A percentile compares a stretch with the other conserved stretches of the same genome.
Conservation (phyloP, 1,140 invertebrate species). For the Riptortus pedestris region DNA sequence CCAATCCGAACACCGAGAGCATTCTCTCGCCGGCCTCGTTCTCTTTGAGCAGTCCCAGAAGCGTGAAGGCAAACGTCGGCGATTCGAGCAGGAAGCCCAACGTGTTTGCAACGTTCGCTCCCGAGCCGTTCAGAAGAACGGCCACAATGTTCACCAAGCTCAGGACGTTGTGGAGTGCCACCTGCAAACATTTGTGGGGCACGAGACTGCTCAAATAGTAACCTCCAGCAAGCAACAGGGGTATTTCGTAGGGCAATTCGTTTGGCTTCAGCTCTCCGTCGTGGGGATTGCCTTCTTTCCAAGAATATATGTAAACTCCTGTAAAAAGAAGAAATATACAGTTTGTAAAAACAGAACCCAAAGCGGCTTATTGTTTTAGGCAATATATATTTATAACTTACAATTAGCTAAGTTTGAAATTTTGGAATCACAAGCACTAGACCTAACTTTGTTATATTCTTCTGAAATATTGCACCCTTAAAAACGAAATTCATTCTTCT, state of each 20-base stretch:
- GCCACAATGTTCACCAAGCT: not conserved
- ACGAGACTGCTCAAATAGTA: not conserved
- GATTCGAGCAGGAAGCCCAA: not conserved
- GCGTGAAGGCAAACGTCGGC: not conserved
- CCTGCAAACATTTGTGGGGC: not conserved
- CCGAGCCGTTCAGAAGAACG: not conserved
- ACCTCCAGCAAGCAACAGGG: not conserved
- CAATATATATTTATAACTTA: too few species aligned
- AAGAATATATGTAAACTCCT: not conserved
- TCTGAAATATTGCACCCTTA: too few species aligned
- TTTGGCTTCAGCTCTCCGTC: not conserved
- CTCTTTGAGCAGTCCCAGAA: not conserved
- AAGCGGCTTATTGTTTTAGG: too few species aligned
- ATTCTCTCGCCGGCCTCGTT: too few species aligned
- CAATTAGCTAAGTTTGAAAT: too few species aligned
- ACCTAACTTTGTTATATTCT: too few species aligned
- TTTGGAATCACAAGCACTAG: too few species aligned
- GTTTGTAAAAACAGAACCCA: too few species aligned
- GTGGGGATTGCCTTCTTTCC: not conserved
- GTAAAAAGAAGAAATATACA: too few species aligned
- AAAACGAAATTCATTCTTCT: too few species aligned
- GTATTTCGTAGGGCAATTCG: not conserved
- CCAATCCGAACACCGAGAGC: too few species aligned
- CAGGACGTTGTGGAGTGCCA: not conserved
- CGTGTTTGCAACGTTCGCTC: not conserved